These are phyloP conservation scores for Graphium colonna DNA, from an alignment of 2,888 invertebrate species.

Conservation along the genomic window DNA sequence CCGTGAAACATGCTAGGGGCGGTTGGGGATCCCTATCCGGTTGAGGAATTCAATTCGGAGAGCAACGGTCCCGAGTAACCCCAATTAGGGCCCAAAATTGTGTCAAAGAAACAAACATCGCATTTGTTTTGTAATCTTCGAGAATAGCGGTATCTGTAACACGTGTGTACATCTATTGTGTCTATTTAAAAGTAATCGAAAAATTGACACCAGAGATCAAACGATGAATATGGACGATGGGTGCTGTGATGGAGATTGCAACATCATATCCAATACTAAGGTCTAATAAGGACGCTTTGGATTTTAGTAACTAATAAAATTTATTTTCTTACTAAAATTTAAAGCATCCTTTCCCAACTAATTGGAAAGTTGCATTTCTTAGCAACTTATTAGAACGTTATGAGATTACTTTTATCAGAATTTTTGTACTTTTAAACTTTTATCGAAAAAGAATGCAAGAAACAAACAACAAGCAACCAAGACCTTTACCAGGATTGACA, in stretches of 20 bases:
- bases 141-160: background rate
- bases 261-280: background rate
- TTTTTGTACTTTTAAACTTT: too few relatives aligned
- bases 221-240: background rate
- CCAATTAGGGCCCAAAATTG: background rate
- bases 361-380: too few relatives aligned
- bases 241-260: background rate
- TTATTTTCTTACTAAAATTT: too few relatives aligned
- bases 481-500: too few relatives aligned
- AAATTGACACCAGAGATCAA: background rate
- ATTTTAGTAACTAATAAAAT: too few relatives aligned
- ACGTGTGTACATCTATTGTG: background rate
- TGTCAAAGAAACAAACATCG: background rate
- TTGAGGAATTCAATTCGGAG: constrained; percentile 42
- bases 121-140: background rate
- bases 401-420: too few relatives aligned
- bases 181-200: background rate
- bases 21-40: constrained; percentile 38
- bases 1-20: constrained; percentile 57
- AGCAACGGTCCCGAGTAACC: constrained; percentile 5
- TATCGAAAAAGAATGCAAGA: too few relatives aligned
- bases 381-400: too few relatives aligned
- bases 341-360: too few relatives aligned
- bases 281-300: too few relatives aligned
- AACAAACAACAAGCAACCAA: too few relatives aligned